phyloP scores from a whole-genome alignment of 2,113 vertebrate genomes.

The Rhodinocichla rosea region DNA sequence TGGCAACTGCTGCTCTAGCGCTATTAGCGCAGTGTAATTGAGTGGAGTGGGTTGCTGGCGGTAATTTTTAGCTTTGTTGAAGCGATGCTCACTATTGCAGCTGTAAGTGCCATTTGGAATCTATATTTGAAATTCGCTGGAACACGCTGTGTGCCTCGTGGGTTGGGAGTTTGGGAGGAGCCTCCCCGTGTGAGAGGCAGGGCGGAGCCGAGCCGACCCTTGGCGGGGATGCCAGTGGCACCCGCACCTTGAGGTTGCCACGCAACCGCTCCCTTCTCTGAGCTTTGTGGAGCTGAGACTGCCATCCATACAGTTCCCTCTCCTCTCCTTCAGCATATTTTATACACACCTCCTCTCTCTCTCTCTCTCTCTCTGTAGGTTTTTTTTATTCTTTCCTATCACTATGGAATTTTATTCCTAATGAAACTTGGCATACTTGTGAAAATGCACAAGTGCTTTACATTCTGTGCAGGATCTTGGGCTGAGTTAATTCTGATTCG shows the following conservation, averaged over 20 bases:
- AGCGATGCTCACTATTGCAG: background rate
- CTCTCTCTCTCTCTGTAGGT: background rate
- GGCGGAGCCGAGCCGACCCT: accelerated
- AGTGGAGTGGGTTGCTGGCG: background rate
- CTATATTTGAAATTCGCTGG: background rate
- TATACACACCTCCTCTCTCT: accelerated
- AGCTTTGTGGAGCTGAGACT: background rate
- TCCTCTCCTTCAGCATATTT: background rate
- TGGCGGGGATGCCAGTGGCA: background rate
- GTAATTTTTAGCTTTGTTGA: conserved; percentile 39
- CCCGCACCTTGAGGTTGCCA: background rate
- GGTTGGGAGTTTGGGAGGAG: background rate
- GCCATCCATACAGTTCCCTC: background rate
- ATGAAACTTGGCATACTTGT: background rate
- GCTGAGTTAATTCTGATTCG: background rate
- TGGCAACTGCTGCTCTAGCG: conserved; percentile 63
- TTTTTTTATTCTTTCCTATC: background rate
- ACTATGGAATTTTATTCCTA: background rate
- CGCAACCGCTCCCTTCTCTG: background rate
- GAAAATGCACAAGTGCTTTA: background rate
- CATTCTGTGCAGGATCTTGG: background rate
- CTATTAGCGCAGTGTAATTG: conserved; percentile 66
- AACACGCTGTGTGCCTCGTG: accelerated
- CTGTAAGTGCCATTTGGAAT: background rate
- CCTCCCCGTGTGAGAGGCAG: background rate